Percentiles rank a stretch among this genome's conserved stretches.
Evolutionary conservation across 2,797 vertebrate genomes (phyloP).

Genomic region (Hozukius guyotensis): DNA sequence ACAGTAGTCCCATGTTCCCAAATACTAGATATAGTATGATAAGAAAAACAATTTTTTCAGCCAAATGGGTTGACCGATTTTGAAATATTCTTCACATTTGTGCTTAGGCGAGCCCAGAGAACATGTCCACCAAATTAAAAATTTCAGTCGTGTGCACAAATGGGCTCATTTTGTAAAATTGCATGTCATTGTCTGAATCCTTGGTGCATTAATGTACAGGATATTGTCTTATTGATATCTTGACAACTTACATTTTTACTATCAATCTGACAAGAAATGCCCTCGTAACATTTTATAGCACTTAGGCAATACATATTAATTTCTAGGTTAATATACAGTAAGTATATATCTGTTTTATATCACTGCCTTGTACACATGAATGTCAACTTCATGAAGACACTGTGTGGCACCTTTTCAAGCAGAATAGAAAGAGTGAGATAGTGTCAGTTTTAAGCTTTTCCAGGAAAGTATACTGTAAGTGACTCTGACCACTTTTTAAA

Average conservation of each 20-base stretch:
- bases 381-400: not conserved
- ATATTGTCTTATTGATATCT: not conserved
- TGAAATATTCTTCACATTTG: too few relatives aligned
- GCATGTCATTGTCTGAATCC: not conserved
- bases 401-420: not conserved
- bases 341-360: not conserved
- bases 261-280: not conserved
- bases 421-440: not conserved
- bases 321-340: not conserved
- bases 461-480: not conserved
- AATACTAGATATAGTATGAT: too few relatives aligned
- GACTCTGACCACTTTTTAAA: not conserved
- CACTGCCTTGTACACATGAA: not conserved
- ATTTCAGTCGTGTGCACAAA: rapidly evolving
- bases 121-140: too few relatives aligned
- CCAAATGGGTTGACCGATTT: rapidly evolving
- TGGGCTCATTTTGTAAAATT: not conserved
- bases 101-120: rapidly evolving
- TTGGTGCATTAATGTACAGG: not conserved
- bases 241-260: not conserved
- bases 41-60: too few relatives aligned
- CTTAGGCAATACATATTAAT: not conserved
- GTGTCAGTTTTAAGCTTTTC: not conserved
- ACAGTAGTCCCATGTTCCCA: too few relatives aligned
- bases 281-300: not conserved